These are phyloP conservation scores for Dynastes hyllus DNA, from an alignment of 2,888 invertebrate genomes.

Conservation along the genomic window DNA sequence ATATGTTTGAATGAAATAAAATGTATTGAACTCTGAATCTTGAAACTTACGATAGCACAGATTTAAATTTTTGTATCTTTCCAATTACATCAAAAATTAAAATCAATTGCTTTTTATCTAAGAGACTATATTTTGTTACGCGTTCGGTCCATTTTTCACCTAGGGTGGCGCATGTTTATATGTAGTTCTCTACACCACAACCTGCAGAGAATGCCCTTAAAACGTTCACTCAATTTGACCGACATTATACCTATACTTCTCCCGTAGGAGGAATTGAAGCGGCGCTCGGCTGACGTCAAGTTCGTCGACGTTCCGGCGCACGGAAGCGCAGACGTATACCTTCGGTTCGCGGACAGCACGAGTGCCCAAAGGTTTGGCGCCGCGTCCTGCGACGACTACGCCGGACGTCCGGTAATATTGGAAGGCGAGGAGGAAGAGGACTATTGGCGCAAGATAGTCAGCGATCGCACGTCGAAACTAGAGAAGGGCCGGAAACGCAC, in stretches of 20 bases:
- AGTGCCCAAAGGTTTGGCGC: constrained; percentile 70
- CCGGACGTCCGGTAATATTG: constrained; percentile 70
- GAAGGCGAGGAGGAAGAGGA: constrained; percentile 80
- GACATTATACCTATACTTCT: background rate
- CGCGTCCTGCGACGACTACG: constrained; percentile 64
- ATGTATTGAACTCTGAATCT: no score
- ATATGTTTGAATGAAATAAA: no score
- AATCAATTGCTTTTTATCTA: no score
- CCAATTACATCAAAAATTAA: no score
- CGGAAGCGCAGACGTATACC: constrained; percentile 76
- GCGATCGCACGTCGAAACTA: constrained; percentile 75
- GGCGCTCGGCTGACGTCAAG: constrained; percentile 77
- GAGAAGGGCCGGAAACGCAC: constrained; percentile 72
- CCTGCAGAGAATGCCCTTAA: no score
- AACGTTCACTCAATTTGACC: no score
- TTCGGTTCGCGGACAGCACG: constrained; percentile 77
- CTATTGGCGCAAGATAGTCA: constrained; percentile 87
- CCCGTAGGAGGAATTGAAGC: constrained; percentile 76
- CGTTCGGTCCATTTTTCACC: no score
- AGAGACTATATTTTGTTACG: no score
- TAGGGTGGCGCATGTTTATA: no score
- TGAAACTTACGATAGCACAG: no score
- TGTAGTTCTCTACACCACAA: no score
- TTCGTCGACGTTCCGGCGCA: constrained; percentile 83
- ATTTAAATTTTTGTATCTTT: no score